Evolutionary conservation across 2,113 vertebrate species (phyloP).

Genomic region (Varanus salvator): DNA sequence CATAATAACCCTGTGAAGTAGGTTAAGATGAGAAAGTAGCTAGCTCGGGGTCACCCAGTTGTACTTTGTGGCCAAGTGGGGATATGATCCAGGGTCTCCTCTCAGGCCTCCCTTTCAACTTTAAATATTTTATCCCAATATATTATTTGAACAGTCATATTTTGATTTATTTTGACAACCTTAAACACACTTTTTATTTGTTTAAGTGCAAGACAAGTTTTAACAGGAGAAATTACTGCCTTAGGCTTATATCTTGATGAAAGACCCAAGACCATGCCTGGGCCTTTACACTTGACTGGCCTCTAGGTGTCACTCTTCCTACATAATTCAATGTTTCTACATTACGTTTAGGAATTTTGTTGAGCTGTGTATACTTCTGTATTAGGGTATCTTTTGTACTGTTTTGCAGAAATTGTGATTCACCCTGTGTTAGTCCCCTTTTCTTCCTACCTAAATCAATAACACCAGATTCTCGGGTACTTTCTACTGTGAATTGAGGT

Average conservation of each 20-base stretch:
- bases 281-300: background rate
- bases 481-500: no score
- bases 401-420: background rate
- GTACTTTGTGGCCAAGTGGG: no score
- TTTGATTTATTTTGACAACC: background rate
- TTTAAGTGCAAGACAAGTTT: background rate
- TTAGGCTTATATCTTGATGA: background rate
- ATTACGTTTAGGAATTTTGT: background rate
- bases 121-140: background rate
- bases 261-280: background rate
- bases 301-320: constrained; percentile 64
- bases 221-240: background rate
- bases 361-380: fast-evolving
- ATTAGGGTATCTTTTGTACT: fast-evolving
- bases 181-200: background rate
- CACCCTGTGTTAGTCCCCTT: no score
- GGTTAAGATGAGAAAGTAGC: no score
- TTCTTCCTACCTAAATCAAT: no score
- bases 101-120: background rate
- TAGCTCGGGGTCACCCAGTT: no score
- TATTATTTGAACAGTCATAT: background rate
- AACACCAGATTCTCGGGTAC: no score
- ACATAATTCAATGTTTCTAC: background rate
- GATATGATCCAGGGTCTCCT: background rate
- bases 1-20: no score